phyloP scores from a whole-genome alignment of 2,113 vertebrate species.

The Platysternon megacephalum region DNA sequence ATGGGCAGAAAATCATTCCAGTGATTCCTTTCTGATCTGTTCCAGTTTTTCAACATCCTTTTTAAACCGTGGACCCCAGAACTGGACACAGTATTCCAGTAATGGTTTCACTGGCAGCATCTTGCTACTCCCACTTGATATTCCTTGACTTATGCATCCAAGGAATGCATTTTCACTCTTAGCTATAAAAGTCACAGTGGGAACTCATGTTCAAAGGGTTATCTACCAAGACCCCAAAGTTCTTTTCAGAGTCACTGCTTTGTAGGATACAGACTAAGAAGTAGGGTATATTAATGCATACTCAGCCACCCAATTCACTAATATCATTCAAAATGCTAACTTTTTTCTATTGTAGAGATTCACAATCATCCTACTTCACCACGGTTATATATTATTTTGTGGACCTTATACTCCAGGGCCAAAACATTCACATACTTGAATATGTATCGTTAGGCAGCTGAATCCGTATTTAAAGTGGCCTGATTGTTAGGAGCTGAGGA shows the following conservation, averaged over 20 bases:
- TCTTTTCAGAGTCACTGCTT: not conserved
- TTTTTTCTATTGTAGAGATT: rapidly evolving
- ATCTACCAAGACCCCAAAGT: not conserved
- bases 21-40: not conserved
- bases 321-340: not conserved
- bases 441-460: not conserved
- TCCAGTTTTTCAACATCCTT: not conserved
- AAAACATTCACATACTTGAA: not conserved
- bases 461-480: not conserved
- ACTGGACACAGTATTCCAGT: not conserved
- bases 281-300: not conserved
- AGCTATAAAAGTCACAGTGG: not conserved
- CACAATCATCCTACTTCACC: not conserved
- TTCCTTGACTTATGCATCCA: not conserved
- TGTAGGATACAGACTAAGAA: not conserved
- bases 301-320: not conserved
- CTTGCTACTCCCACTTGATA: not conserved
- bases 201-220: not conserved
- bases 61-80: not conserved
- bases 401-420: not conserved
- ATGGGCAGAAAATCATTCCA: not conserved
- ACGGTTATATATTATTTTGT: not conserved
- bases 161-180: not conserved
- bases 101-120: not conserved
- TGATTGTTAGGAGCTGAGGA: not conserved